Evolutionary conservation across 2,797 vertebrate genomes (phyloP).

Genomic region (Eleutherodactylus coqui): DNA sequence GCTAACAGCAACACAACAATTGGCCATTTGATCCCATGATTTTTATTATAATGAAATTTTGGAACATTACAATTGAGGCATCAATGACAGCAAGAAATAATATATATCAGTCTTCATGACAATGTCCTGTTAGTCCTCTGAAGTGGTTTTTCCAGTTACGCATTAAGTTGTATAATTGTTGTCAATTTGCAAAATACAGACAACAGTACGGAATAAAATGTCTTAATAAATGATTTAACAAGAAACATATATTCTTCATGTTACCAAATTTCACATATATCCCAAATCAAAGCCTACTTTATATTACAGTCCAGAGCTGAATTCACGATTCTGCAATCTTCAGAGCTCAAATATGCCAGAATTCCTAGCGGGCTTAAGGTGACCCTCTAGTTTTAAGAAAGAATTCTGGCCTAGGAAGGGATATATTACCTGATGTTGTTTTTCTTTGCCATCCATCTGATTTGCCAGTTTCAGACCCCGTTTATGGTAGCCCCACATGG

Average conservation of each 20-base stretch:
- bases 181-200: not conserved
- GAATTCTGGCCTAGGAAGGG: too few species aligned
- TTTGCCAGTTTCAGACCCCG: too few species aligned
- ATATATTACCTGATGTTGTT: too few species aligned
- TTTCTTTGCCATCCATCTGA: too few species aligned
- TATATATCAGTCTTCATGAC: not conserved
- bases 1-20: not conserved
- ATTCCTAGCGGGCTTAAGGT: not conserved
- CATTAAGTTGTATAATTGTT: not conserved
- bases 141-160: not conserved
- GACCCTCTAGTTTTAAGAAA: too few species aligned
- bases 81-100: not conserved
- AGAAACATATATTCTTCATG: not conserved
- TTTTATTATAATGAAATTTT: constrained; percentile 7
- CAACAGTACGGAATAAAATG: not conserved
- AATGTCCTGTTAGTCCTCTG: not conserved
- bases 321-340: not conserved
- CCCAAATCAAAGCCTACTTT: not conserved
- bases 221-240: not conserved
- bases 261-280: not conserved
- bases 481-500: too few species aligned
- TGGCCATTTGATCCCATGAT: not conserved
- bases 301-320: not conserved
- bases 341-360: not conserved
- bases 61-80: not conserved